Evolutionary conservation across 2,797 vertebrate genomes (phyloP).

Genomic region (Mus spretus): DNA sequence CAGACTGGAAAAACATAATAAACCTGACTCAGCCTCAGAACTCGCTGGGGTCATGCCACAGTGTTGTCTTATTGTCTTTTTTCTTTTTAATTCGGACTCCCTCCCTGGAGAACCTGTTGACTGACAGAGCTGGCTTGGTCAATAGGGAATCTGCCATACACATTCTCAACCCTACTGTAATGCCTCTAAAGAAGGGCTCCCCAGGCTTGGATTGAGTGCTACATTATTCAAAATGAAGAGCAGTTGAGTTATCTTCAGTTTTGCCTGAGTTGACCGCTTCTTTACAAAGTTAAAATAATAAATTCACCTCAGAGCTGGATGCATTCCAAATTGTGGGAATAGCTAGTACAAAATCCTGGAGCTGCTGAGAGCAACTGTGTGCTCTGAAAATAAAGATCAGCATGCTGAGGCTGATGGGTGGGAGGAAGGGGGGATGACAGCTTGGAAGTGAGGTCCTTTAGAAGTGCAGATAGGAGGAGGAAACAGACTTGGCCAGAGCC

Average conservation of each 20-base stretch:
- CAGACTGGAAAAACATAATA: not conserved
- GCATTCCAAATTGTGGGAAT: not conserved
- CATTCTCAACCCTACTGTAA: not conserved
- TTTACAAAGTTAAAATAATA: constrained; percentile 42
- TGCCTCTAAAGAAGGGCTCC: not conserved
- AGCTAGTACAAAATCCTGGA: not conserved
- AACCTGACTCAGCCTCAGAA: not conserved
- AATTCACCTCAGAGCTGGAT: not conserved
- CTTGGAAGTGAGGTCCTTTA: not conserved
- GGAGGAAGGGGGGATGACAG: not conserved
- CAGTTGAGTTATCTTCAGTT: not conserved
- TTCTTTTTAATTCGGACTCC: not conserved
- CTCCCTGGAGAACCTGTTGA: not conserved
- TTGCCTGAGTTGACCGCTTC: not conserved
- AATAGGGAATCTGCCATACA: not conserved
- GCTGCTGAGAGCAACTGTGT: not conserved
- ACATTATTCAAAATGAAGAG: not conserved
- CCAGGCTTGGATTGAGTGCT: not conserved
- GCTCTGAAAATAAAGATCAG: not conserved
- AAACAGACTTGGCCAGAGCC: not conserved
- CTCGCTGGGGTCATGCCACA: not conserved
- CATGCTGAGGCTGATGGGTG: not conserved
- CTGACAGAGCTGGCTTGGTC: not conserved
- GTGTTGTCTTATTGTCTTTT: not conserved
- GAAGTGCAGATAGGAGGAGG: not conserved